These are phyloP conservation scores for Phyllotreta striolata DNA, from an alignment of 2,888 invertebrate species.

Conservation along the genomic window DNA sequence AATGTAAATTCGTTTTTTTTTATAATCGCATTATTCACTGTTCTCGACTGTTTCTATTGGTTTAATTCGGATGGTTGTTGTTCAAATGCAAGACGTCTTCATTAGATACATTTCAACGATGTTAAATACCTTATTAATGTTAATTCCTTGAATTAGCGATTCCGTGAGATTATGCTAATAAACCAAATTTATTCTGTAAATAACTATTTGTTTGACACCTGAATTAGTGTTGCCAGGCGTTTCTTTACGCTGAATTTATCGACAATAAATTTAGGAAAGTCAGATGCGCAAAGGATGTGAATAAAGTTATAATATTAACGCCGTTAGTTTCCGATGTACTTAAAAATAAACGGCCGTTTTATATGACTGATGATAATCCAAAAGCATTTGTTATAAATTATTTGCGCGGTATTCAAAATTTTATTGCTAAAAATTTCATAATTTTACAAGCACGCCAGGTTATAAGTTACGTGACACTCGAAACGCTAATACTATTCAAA, in stretches of 20 bases:
- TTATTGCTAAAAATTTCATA: conserved; percentile 11
- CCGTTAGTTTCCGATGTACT: conserved; percentile 1
- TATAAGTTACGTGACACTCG: background rate
- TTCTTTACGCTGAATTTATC: conserved; percentile 19
- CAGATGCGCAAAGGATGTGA: conserved; percentile 11
- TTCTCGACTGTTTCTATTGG: conserved; percentile 8
- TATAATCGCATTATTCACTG: background rate
- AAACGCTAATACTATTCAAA: conserved; percentile 5
- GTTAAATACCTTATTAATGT: conserved; percentile 19
- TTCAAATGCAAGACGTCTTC: conserved; percentile 10
- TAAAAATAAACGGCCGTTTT: conserved; percentile 8
- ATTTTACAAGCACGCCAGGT: background rate
- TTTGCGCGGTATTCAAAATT: conserved; percentile 6
- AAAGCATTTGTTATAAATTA: conserved; percentile 9
- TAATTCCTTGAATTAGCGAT: conserved; percentile 16
- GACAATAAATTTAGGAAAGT: conserved; percentile 16
- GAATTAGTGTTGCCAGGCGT: conserved; percentile 18
- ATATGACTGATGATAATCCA: conserved; percentile 9
- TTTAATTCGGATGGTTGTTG: conserved; percentile 1
- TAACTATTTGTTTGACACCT: conserved; percentile 20
- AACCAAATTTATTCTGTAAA: conserved; percentile 20
- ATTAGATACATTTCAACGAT: conserved; percentile 14
- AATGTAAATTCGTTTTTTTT: conserved; percentile 7
- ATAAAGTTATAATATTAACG: conserved; percentile 13
- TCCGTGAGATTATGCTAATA: conserved; percentile 21